Evolutionary conservation across 2,888 invertebrate species (phyloP), one percentile per base, ranked within the genome.

Genomic region (Zhengitettix transpicula): DNA sequence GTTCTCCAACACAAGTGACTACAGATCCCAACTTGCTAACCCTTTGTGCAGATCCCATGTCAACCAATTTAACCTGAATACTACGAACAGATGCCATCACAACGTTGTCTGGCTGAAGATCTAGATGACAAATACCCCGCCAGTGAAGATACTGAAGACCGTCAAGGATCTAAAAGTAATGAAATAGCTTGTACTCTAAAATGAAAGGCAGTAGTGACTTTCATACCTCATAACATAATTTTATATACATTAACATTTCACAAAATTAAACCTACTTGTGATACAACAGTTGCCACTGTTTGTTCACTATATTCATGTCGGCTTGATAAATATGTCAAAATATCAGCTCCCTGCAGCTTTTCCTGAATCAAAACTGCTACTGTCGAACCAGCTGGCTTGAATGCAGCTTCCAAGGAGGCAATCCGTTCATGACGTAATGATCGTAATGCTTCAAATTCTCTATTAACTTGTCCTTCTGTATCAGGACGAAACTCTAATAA

Each of bases 131-230:
- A 66, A 85, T 83, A 3, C 94, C 94, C 67, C 91, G 81, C 89
- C 95, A 95, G 73, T 98, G 97, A 52, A 99, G 76, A 73, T 95
- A 98, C 73, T 96, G 95, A 1, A 97, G 75, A 1, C 85, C 96
- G 69, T 95, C 92, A 60, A 94, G 74, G 0, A 93, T 75, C 78
- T 80, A 58, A n/a, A 40, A 55, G 8, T 41, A 11, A 53, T 7
- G 1, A 15, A n/a, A 41, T 1, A 40, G 1, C 2, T n/a, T 10
- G 11, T 1, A 5, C n/a, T 47, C 5, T 5, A 47, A 47, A 14
- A n/a, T 5, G 2, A n/a, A 47, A n/a, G 2, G 47, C 9, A 42
- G 10, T n/a, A 8, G 47, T 47, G n/a, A 47, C 47, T 14, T 47
- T 14, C 12, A 47, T 5, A 47, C 47, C 47, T 47, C 47, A 47